phyloP scores from a whole-genome alignment of 2,113 vertebrate species.

The Acanthisitta chloris region DNA sequence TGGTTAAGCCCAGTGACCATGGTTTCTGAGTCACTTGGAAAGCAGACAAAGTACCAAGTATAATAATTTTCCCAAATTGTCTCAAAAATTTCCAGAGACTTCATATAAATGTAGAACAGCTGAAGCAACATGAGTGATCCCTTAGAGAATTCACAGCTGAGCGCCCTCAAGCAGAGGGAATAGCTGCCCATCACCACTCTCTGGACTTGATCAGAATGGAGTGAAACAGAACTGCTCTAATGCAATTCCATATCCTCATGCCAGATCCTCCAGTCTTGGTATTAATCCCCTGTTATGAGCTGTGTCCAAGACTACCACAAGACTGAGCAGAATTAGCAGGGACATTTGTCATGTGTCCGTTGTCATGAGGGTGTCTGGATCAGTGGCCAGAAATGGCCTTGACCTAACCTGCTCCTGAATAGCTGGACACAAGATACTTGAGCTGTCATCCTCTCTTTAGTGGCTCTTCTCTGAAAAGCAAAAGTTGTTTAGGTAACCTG shows the following conservation, averaged over 20 bases:
- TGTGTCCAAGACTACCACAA: constrained; percentile 29
- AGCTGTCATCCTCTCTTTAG: constrained; percentile 9
- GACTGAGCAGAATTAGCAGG: constrained; percentile 39
- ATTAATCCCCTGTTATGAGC: constrained; percentile 3
- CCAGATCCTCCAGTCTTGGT: constrained; percentile 13
- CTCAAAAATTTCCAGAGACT: constrained; percentile 35
- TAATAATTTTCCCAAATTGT: constrained; percentile 28
- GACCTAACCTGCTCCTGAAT: constrained; percentile 32
- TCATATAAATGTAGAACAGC: constrained; percentile 34
- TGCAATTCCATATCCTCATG: background rate
- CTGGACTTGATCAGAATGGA: background rate
- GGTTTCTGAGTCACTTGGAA: constrained; percentile 29
- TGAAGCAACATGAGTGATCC: constrained; percentile 23
- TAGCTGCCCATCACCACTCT: background rate
- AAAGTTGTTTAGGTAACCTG: background rate
- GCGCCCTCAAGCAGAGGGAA: background rate
- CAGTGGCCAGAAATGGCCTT: constrained; percentile 15
- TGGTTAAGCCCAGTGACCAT: background rate
- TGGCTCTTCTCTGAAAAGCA: background rate
- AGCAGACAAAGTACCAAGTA: background rate
- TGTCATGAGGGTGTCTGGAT: background rate
- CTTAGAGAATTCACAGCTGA: constrained; percentile 39
- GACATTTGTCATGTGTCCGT: background rate
- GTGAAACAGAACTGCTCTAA: background rate
- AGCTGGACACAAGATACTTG: background rate